These are phyloP conservation scores for Neoniphon sammara DNA, from an alignment of 2,797 vertebrate genomes.

Conservation along the genomic window DNA sequence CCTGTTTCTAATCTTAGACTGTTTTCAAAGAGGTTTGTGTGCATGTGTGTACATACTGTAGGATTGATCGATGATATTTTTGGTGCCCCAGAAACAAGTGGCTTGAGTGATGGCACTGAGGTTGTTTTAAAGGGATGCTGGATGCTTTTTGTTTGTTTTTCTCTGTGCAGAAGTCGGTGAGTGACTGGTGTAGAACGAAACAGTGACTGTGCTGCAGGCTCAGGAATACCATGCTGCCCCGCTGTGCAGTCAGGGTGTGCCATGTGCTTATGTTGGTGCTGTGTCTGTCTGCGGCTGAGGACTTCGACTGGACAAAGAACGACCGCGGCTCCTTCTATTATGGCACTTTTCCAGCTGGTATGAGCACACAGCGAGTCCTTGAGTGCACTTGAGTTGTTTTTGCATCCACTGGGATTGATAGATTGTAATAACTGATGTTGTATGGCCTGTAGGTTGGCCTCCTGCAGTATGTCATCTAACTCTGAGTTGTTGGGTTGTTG, in stretches of 20 bases:
- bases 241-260: slow-evolving; percentile 65
- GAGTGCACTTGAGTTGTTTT: background rate
- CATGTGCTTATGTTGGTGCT: slow-evolving; percentile 84
- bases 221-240: slow-evolving; percentile 78
- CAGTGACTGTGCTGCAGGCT: slow-evolving; percentile 65
- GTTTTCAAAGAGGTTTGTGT: slow-evolving; percentile 29
- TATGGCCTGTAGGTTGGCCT: background rate
- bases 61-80: background rate
- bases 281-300: slow-evolving; percentile 83
- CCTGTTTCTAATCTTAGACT: slow-evolving; percentile 31
- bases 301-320: slow-evolving; percentile 89
- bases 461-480: background rate
- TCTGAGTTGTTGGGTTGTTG: slow-evolving; percentile 12
- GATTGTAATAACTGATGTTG: slow-evolving; percentile 2
- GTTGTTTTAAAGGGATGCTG: slow-evolving; percentile 1
- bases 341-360: slow-evolving; percentile 93
- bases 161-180: slow-evolving; percentile 60
- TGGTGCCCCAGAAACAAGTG: background rate
- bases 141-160: slow-evolving; percentile 24
- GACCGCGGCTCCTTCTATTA: slow-evolving; percentile 92
- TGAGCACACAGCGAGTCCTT: slow-evolving; percentile 15
- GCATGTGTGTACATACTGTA: background rate
- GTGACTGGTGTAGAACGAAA: slow-evolving; percentile 61
- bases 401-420: background rate
- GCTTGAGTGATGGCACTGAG: background rate